Percentiles rank a stretch among this genome's conserved stretches.
These are phyloP conservation scores for Nasonia vitripennis DNA, from an alignment of 1,140 invertebrate genomes.

Conservation along the genomic window DNA sequence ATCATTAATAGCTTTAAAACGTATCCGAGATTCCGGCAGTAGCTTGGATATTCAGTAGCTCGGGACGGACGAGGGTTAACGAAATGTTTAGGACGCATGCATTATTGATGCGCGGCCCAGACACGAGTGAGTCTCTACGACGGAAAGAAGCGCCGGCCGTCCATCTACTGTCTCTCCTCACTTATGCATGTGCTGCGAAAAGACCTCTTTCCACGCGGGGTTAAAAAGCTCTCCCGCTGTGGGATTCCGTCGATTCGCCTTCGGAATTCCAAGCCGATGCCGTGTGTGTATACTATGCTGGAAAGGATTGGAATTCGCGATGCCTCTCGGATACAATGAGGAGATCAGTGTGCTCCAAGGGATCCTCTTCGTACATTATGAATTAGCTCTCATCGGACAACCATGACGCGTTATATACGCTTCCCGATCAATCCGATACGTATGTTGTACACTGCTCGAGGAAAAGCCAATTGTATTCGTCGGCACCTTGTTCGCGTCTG, in stretches of 20 bases:
- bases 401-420: too few relatives aligned
- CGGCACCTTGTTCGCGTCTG: too few relatives aligned
- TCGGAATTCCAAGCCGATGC: background rate
- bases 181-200: slow-evolving; percentile 27
- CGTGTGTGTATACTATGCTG: too few relatives aligned
- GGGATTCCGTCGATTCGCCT: slow-evolving; percentile 2
- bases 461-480: too few relatives aligned
- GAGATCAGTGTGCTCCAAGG: too few relatives aligned
- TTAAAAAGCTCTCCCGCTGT: background rate
- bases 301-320: background rate
- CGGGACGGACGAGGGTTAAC: slow-evolving; percentile 6
- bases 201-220: slow-evolving; percentile 1
- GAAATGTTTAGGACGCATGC: slow-evolving; percentile 65
- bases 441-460: too few relatives aligned
- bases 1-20: slow-evolving; percentile 1
- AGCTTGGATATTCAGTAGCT: slow-evolving; percentile 24
- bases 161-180: slow-evolving; percentile 13
- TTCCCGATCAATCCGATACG: too few relatives aligned
- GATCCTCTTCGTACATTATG: too few relatives aligned
- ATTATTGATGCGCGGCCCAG: slow-evolving; percentile 63
- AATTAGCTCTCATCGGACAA: too few relatives aligned
- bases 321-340: too few relatives aligned
- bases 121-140: background rate
- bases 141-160: background rate
- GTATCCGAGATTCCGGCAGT: slow-evolving; percentile 1